A percentile compares a stretch with the other conserved stretches of the same genome.
Conservation (phyloP, 2,888 invertebrate species). For the Brenthis daphne region DNA sequence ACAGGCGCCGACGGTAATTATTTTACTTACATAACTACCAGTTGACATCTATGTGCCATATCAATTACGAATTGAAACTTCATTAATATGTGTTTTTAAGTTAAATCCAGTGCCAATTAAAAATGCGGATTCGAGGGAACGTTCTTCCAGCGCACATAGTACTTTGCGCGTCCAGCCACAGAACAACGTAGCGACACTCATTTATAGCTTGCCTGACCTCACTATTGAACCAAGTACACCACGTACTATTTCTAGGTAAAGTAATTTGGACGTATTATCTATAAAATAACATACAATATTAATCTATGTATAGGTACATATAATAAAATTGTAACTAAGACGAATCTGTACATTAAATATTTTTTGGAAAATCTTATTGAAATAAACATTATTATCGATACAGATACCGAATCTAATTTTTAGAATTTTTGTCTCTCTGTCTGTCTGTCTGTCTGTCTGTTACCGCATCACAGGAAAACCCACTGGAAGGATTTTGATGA, state of each 20-base stretch:
- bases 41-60: too few relatives aligned
- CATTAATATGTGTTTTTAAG: constrained; percentile 7
- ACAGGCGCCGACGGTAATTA: neutral
- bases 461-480: too few relatives aligned
- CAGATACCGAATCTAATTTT: too few relatives aligned
- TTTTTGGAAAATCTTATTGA: too few relatives aligned
- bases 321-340: too few relatives aligned
- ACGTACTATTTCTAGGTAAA: constrained; percentile 38
- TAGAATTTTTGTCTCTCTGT: too few relatives aligned
- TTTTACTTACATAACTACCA: neutral
- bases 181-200: constrained; percentile 82
- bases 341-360: too few relatives aligned
- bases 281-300: neutral
- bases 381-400: too few relatives aligned
- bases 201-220: constrained; percentile 92
- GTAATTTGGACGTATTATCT: neutral
- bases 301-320: too few relatives aligned
- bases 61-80: too few relatives aligned
- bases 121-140: neutral
- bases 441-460: too few relatives aligned
- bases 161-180: constrained; percentile 88
- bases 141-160: constrained; percentile 44
- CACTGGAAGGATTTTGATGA: too few relatives aligned
- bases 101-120: constrained; percentile 10
- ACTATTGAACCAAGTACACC: constrained; percentile 59